These are phyloP conservation scores for Sycophila sp. DNA, from an alignment of 1,140 invertebrate species.

Conservation along the genomic window DNA sequence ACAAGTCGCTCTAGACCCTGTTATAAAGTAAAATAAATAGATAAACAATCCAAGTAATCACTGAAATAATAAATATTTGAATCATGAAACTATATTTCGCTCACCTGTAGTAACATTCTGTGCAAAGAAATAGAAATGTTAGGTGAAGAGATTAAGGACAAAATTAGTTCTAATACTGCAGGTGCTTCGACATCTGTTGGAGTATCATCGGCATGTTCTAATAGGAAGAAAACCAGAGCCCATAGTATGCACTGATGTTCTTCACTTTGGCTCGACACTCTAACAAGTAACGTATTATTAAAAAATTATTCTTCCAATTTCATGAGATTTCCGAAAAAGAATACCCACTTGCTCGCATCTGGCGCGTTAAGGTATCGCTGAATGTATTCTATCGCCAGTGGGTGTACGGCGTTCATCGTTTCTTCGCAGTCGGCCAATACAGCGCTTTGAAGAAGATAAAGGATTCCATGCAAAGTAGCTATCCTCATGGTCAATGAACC, in stretches of 20 bases:
- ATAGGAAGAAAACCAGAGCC: slow-evolving; percentile 75
- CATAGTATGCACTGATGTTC: slow-evolving; percentile 75
- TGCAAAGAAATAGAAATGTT: slow-evolving; percentile 60
- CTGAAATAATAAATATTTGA: background rate
- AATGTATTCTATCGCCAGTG: slow-evolving; percentile 76
- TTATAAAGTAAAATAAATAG: background rate
- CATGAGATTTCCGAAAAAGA: background rate
- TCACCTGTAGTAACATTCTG: slow-evolving; percentile 65
- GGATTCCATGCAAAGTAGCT: slow-evolving; percentile 77
- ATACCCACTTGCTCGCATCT: slow-evolving; percentile 60
- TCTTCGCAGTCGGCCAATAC: slow-evolving; percentile 70
- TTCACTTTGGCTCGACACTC: slow-evolving; percentile 69
- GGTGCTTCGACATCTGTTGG: slow-evolving; percentile 60
- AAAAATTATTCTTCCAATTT: background rate
- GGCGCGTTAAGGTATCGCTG: slow-evolving; percentile 71
- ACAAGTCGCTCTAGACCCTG: slow-evolving; percentile 81
- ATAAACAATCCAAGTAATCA: background rate
- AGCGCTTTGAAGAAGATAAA: slow-evolving; percentile 79
- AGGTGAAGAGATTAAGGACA: slow-evolving; percentile 56
- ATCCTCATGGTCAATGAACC: slow-evolving; percentile 74
- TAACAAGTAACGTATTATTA: slow-evolving; percentile 59
- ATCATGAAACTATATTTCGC: background rate
- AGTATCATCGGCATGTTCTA: slow-evolving; percentile 70
- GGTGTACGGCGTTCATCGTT: slow-evolving; percentile 71
- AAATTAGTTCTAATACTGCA: slow-evolving; percentile 60